Percentiles rank a stretch among this genome's conserved stretches.
These are phyloP conservation scores for Odontamblyopus lacepedii DNA, from an alignment of 2,797 vertebrate species.

Conservation along the genomic window DNA sequence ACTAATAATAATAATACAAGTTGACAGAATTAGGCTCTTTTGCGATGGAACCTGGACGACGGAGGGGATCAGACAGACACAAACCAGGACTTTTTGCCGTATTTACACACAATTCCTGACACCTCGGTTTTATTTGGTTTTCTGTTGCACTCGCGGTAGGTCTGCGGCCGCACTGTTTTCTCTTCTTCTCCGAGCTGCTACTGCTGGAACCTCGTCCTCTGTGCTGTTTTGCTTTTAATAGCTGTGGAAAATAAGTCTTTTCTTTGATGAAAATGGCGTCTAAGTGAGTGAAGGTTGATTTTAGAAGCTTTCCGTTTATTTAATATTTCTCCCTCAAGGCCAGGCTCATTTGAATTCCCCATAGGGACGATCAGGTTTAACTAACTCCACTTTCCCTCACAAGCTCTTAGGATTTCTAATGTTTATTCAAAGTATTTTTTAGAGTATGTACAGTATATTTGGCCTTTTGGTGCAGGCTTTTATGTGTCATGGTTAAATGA, in stretches of 20 bases:
- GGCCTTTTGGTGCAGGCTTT: conserved; percentile 81
- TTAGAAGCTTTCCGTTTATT: conserved; percentile 55
- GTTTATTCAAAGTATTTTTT: conserved; percentile 82
- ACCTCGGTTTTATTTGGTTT: not conserved
- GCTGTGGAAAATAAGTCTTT: conserved; percentile 33
- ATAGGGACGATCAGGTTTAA: conserved; percentile 51
- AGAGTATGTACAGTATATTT: conserved; percentile 32
- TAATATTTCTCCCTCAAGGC: conserved; percentile 58
- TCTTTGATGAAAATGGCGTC: conserved; percentile 45
- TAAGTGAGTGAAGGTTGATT: conserved; percentile 45
- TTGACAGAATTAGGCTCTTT: too few species aligned
- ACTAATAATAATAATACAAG: too few species aligned
- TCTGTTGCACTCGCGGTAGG: conserved; percentile 5
- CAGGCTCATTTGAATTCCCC: conserved; percentile 50
- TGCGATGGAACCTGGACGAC: too few species aligned
- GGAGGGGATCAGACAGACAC: too few species aligned
- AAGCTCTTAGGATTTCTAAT: conserved; percentile 75
- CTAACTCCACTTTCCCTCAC: conserved; percentile 62
- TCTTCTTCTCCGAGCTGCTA: conserved; percentile 18
- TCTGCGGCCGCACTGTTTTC: conserved; percentile 15
- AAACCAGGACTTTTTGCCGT: not conserved
- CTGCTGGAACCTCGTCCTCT: conserved; percentile 18
- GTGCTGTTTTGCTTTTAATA: conserved; percentile 39
- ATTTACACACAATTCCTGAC: not conserved
- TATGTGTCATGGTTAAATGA: conserved; percentile 27